Base-by-base conservation (phyloP, 2,888 invertebrate species). In the Geotrupes spiniger region DNA sequence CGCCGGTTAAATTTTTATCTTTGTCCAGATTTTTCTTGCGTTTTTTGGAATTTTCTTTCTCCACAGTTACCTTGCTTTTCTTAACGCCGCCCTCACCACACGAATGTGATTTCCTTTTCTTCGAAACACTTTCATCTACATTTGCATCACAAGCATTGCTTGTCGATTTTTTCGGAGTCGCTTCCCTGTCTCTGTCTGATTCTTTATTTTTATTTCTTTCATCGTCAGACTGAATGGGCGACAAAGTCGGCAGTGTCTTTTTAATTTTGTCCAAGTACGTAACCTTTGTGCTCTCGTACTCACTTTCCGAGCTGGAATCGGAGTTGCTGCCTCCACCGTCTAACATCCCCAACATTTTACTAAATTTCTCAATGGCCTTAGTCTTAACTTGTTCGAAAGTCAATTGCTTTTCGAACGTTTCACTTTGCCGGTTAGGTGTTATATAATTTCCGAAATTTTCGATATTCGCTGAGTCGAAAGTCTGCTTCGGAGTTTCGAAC, bases 261-360 rank as follows among this genome's bases (percentile, higher is more conserved):
- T 38, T 46, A 26, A 51, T 54, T 9, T 43, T 42, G 28, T 33
- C 33, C 14, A 37, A 14, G n/a, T 36, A 41, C 10, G 36, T 25
- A 11, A 26, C 26, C 14, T 42, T 40, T 26, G 11, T 29, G 14
- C 49, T 54, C 2, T 56, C 58, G 29, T 57, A 63, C 49, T 69
- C 69, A 55, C 68, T 68, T 44, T 69, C 68, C 8, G 68, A 66
- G 43, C 68, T 68, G 16, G 61, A 63, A 52, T 61, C 63, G 2
- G 62, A 62, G 15, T n/a, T n/a, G n/a, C n/a, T n/a, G n/a, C n/a
- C n/a, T n/a, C n/a, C n/a, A n/a, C 57, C 58, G 11, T 55, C 31
- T 21, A 51, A 9, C 1, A 10, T 27, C 3, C 4, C 6, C 10
- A 21, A n/a, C 26, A 17, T 17, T n/a, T 15, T 16, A 17, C 1